These are phyloP conservation scores for Anthonomus grandis DNA, from an alignment of 1,140 invertebrate species.

Conservation along the genomic window DNA sequence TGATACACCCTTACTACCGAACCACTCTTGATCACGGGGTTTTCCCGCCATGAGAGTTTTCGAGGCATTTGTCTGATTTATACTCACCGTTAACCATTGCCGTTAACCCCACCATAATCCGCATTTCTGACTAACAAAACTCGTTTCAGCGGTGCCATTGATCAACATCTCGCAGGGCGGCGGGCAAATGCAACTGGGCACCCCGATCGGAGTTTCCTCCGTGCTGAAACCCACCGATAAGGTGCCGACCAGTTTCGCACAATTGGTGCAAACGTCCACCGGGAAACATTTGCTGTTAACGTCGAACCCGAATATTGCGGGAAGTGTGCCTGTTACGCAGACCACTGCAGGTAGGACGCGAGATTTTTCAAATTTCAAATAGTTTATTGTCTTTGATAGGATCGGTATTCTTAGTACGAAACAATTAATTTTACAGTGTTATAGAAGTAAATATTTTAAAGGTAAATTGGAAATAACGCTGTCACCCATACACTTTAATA, in stretches of 20 bases:
- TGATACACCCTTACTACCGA: slow-evolving; percentile 24
- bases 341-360: slow-evolving; percentile 34
- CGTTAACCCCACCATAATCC: too few species aligned
- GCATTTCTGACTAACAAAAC: not conserved
- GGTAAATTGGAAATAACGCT: too few species aligned
- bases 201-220: slow-evolving; percentile 50
- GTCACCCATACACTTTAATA: too few species aligned
- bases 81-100: not conserved
- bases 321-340: slow-evolving; percentile 39
- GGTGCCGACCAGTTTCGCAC: slow-evolving; percentile 51
- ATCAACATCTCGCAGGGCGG: slow-evolving; percentile 48
- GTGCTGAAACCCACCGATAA: slow-evolving; percentile 45
- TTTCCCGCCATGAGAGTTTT: slow-evolving; percentile 22
- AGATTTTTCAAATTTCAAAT: not conserved
- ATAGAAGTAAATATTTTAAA: too few species aligned
- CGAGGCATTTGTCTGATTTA: slow-evolving; percentile 29
- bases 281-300: slow-evolving; percentile 65
- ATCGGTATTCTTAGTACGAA: too few species aligned
- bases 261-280: slow-evolving; percentile 67
- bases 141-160: slow-evolving; percentile 52
- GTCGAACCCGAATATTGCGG: slow-evolving; percentile 41
- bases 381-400: not conserved
- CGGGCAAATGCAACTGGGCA: slow-evolving; percentile 42
- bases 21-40: slow-evolving; percentile 22
- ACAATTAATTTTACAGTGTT: too few species aligned